A percentile compares a stretch with the other conserved stretches of the same genome.
phyloP scores from a whole-genome alignment of 2,888 invertebrate genomes.

The Aleiodes alternator region DNA sequence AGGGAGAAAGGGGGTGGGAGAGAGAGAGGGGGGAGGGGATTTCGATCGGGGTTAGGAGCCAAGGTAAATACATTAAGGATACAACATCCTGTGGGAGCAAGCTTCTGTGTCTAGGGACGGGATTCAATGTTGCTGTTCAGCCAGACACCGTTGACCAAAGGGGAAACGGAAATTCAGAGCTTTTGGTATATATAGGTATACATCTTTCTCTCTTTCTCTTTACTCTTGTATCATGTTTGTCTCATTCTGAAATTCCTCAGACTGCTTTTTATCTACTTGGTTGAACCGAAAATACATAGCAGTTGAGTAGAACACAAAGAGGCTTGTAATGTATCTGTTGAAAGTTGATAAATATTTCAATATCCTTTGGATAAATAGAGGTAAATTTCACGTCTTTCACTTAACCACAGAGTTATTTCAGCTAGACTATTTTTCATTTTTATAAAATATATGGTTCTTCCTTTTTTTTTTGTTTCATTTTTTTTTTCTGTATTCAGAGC shows the following conservation, averaged over 20 bases:
- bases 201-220: constrained; percentile 21
- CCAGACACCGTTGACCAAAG: constrained; percentile 5
- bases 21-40: constrained; percentile 37
- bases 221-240: constrained; percentile 32
- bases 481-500: not conserved
- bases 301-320: too few species aligned
- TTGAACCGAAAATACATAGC: not conserved
- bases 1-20: not conserved
- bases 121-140: constrained; percentile 52
- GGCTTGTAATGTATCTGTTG: too few species aligned
- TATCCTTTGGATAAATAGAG: too few species aligned
- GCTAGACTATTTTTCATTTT: not conserved
- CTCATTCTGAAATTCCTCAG: constrained; percentile 34
- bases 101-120: constrained; percentile 64
- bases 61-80: constrained; percentile 74
- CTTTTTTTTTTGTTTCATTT: not conserved
- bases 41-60: constrained; percentile 69
- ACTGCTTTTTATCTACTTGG: constrained; percentile 30
- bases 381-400: too few species aligned
- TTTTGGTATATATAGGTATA: not conserved
- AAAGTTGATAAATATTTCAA: too few species aligned
- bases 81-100: constrained; percentile 69
- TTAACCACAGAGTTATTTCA: not conserved
- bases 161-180: constrained; percentile 32
- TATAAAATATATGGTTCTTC: not conserved